A percentile compares a stretch with the other conserved stretches of the same genome.
phyloP scores from a whole-genome alignment of 2,113 vertebrate genomes.

The Neogobius melanostomus region DNA sequence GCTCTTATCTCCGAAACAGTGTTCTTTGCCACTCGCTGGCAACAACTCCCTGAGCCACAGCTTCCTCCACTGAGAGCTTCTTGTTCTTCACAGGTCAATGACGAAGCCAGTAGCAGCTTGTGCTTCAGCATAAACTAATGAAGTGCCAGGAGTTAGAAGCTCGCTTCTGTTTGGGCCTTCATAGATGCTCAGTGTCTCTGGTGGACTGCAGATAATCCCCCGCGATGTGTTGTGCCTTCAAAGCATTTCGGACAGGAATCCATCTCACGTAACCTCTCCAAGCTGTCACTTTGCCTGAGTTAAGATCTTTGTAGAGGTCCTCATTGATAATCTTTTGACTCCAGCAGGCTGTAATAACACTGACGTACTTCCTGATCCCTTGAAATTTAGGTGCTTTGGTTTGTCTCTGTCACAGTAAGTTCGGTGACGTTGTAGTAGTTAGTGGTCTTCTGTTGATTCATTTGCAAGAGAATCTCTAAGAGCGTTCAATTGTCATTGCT shows the following conservation, averaged over 20 bases:
- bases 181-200: conserved; percentile 77
- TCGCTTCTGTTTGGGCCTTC: conserved; percentile 72
- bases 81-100: conserved; percentile 74
- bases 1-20: too few relatives aligned
- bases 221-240: conserved; percentile 82
- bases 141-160: conserved; percentile 74
- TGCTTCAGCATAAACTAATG: conserved; percentile 73
- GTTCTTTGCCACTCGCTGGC: too few relatives aligned
- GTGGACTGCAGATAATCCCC: conserved; percentile 80
- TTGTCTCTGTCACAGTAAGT: conserved; percentile 37
- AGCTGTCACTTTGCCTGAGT: conserved; percentile 77
- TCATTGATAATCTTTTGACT: conserved; percentile 79
- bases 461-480: conserved; percentile 67
- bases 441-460: conserved; percentile 34
- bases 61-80: conserved; percentile 78
- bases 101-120: conserved; percentile 83
- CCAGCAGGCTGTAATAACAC: conserved; percentile 76
- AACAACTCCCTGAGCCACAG: conserved; percentile 48
- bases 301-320: conserved; percentile 71
- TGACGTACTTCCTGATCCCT: conserved; percentile 77
- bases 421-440: conserved; percentile 9
- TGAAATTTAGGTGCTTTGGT: conserved; percentile 65
- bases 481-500: conserved; percentile 62
- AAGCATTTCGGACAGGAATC: conserved; percentile 84
- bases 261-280: conserved; percentile 73